A percentile compares a stretch with the other conserved stretches of the same genome.
Evolutionary conservation across 2,888 invertebrate genomes (phyloP).

Genomic region (Hydropsyche betteni): DNA sequence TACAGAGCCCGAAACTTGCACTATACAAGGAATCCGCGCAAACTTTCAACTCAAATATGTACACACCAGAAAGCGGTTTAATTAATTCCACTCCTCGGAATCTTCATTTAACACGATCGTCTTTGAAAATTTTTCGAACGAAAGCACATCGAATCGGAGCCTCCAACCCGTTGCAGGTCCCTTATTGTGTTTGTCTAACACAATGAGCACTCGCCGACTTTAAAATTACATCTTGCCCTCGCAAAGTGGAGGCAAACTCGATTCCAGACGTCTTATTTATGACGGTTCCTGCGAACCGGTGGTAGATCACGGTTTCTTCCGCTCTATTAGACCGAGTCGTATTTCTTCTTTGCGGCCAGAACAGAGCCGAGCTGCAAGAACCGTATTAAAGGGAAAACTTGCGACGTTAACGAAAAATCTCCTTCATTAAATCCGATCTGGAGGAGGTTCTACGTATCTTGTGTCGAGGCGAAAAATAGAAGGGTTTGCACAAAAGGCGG

Average conservation of each 20-base stretch:
- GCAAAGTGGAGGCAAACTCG: slow-evolving; percentile 15
- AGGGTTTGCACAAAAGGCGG: no score
- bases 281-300: slow-evolving; percentile 11
- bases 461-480: no score
- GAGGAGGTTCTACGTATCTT: neutral
- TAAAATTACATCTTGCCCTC: slow-evolving; percentile 16
- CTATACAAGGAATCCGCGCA: no score
- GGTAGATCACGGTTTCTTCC: slow-evolving; percentile 28
- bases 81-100: no score
- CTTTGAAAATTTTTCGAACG: no score
- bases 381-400: slow-evolving; percentile 28
- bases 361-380: neutral
- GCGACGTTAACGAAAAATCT: slow-evolving; percentile 29
- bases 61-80: neutral
- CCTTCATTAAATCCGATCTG: slow-evolving; percentile 32
- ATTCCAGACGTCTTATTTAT: slow-evolving; percentile 29
- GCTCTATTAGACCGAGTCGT: slow-evolving; percentile 25
- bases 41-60: neutral
- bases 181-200: slow-evolving; percentile 17
- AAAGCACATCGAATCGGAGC: no score
- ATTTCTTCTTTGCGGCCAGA: slow-evolving; percentile 26
- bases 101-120: no score
- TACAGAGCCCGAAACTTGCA: neutral
- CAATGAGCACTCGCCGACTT: neutral
- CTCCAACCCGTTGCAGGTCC: no score